Percentiles rank a stretch among this genome's conserved stretches.
Conservation (phyloP, 1,140 invertebrate genomes). For the Carposina sasakii region DNA sequence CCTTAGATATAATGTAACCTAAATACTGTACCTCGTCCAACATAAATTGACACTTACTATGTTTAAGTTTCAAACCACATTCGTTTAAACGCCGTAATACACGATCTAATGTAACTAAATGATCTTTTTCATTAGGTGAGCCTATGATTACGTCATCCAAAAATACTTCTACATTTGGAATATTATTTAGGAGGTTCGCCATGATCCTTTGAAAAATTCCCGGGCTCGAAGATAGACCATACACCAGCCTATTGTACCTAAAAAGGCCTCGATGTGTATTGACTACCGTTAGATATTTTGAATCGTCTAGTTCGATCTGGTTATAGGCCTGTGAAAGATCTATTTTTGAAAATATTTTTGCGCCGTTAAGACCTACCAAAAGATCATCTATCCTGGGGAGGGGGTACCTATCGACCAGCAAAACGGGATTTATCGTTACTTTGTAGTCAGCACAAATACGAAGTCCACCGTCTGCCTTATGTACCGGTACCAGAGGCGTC, state of each 20-base stretch:
- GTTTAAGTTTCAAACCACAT: background rate
- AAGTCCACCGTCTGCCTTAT: background rate
- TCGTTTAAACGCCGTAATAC: background rate
- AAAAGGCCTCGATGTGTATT: background rate
- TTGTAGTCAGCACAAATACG: background rate
- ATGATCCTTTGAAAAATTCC: background rate
- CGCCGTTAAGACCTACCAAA: background rate
- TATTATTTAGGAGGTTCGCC: background rate
- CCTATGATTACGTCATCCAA: conserved; percentile 4
- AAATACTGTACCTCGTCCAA: background rate
- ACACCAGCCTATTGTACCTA: background rate
- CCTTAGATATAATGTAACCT: background rate
- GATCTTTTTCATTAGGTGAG: background rate
- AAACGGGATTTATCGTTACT: background rate
- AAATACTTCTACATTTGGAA: background rate
- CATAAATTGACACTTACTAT: background rate
- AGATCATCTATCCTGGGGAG: background rate
- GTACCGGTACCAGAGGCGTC: background rate
- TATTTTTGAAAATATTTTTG: background rate
- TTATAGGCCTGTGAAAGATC: background rate
- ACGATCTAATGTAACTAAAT: background rate
- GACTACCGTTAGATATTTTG: background rate
- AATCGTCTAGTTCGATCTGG: background rate
- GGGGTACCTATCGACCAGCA: background rate
- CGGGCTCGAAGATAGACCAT: background rate